Conservation (phyloP, 2,888 invertebrate genomes). For the Rhingia rostrata region DNA sequence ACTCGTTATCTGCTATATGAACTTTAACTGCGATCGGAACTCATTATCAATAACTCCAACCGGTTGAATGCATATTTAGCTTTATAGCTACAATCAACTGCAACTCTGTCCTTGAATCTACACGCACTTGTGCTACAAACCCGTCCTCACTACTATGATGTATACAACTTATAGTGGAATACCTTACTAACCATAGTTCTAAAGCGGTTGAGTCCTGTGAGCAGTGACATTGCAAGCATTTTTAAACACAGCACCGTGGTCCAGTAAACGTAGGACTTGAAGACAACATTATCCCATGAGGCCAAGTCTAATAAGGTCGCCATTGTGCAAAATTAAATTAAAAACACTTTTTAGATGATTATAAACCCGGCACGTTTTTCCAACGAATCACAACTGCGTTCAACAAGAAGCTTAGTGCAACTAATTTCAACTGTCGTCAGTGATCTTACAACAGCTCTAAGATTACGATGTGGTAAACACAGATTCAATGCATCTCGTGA, state of each 20-base stretch:
- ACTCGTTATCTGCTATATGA: not conserved
- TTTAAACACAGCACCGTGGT: slow-evolving; percentile 82
- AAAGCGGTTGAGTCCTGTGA: slow-evolving; percentile 82
- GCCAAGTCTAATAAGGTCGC: slow-evolving; percentile 27
- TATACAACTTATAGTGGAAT: no score
- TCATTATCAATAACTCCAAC: not conserved
- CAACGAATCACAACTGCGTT: not conserved
- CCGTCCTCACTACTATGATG: no score
- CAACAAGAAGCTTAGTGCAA: not conserved
- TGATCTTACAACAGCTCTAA: not conserved
- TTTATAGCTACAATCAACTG: no score
- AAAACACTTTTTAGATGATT: not conserved
- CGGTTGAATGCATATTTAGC: not conserved
- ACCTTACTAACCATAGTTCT: slow-evolving; percentile 81
- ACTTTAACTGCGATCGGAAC: not conserved
- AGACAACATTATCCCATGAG: slow-evolving; percentile 80
- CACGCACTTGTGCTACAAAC: not conserved
- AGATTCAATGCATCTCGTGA: no score
- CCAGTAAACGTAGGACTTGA: slow-evolving; percentile 83
- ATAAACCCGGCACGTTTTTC: not conserved
- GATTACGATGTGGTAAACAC: no score
- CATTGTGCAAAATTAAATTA: slow-evolving; percentile 13
- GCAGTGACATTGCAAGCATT: slow-evolving; percentile 82
- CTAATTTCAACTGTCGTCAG: not conserved
- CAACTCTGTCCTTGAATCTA: not conserved